Evolutionary conservation across 2,888 invertebrate genomes (phyloP).

Genomic region (Nebria salina): DNA sequence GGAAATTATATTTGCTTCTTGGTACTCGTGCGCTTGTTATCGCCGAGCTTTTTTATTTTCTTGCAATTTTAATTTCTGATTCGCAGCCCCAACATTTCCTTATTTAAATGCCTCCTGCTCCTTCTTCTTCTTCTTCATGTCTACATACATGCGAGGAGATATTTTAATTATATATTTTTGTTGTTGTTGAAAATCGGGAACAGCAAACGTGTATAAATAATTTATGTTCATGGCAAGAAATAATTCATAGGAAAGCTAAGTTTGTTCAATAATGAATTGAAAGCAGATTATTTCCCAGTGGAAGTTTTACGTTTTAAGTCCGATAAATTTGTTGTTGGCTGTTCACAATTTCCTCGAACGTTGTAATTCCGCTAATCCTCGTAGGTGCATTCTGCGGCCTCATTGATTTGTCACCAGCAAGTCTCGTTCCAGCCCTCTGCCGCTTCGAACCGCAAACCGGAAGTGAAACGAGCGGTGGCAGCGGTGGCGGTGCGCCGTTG

Average conservation of each 20-base stretch:
- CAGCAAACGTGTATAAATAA: too few species aligned
- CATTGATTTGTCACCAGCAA: constrained; percentile 13
- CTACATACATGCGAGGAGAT: not conserved
- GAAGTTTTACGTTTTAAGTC: too few species aligned
- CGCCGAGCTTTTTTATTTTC: constrained; percentile 1
- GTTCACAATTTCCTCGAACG: not conserved
- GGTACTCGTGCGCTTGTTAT: constrained; percentile 14
- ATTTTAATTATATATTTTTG: too few species aligned
- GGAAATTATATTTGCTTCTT: constrained; percentile 52
- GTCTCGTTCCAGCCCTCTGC: not conserved
- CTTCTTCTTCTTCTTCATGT: not conserved
- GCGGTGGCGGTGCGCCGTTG: constrained; percentile 1
- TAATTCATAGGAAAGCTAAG: not conserved
- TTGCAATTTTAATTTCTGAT: constrained; percentile 25
- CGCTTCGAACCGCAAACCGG: constrained; percentile 8
- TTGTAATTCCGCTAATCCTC: constrained; percentile 40
- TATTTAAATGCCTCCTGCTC: constrained; percentile 19
- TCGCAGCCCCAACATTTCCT: constrained; percentile 6
- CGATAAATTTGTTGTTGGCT: not conserved
- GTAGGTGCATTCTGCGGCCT: constrained; percentile 12
- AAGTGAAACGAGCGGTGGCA: constrained; percentile 1
- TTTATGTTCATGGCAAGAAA: too few species aligned
- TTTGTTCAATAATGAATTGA: constrained; percentile 44
- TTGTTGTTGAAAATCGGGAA: too few species aligned
- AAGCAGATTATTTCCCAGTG: constrained; percentile 41